Base-by-base conservation (phyloP, 2,888 invertebrate species). In the Ethmia dodecea region DNA sequence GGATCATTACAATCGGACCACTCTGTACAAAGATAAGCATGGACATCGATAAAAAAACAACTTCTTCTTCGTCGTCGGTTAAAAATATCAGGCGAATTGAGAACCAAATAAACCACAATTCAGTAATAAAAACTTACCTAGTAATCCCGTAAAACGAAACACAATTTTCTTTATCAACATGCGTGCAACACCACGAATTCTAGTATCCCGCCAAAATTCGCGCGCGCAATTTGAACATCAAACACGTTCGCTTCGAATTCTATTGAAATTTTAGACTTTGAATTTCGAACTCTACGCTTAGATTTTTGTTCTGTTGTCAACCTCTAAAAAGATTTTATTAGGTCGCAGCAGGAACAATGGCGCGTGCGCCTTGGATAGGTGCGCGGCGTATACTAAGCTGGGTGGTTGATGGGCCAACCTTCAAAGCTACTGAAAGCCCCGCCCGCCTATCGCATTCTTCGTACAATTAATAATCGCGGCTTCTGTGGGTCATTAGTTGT, bases 381-480 rank as follows among this genome's bases (percentile, higher is more conserved):
- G 67, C 73, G 64, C 76, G 67, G 54, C 64, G 60, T 55, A 62
- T 61, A 81, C 84, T 83, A 59, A 45, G 45, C 33, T 28, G 40
- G 52, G 35, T 52, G 50, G 48, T 47, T 45, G 55, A 55, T 56
- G 49, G 50, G 48, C 62, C 52, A 73, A 63, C 79, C 81, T 77
- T 74, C 78, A 77, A 79, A 70, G 70, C 74, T 80, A 64, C 71
- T 73, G 75, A 73, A 75, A 75, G 73, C 67, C 62, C 61, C 62
- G 54, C 61, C 66, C 62, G 65, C 62, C 64, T 62, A 47, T 58
- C 44, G 55, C 65, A 65, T 64, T 60, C 68, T 54, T 56, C 45
- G 10, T n/a, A n/a, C n/a, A n/a, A n/a, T n/a, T n/a, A n/a, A n/a
- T n/a, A n/a, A n/a, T n/a, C n/a, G n/a, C n/a, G n/a, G n/a, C n/a